Evolutionary conservation across 2,888 invertebrate species (phyloP).

Genomic region (Torymus texanus): DNA sequence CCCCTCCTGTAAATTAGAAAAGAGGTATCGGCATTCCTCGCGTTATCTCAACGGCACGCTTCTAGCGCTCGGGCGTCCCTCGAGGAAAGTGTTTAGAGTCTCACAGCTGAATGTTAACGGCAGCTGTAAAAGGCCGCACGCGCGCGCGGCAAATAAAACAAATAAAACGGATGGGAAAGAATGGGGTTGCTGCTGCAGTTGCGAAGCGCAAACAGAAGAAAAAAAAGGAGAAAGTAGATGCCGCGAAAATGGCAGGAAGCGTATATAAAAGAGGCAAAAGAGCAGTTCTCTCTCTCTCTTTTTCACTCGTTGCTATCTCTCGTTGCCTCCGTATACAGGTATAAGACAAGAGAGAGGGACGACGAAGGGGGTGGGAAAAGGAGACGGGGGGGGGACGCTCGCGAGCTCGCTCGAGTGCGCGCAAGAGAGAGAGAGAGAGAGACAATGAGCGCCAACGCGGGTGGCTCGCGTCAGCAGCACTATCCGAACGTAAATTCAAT

Average conservation of each 20-base stretch:
- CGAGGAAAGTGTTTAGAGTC: conserved; percentile 12
- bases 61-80: not conserved
- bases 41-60: no score
- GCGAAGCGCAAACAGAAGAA: no score
- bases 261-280: no score
- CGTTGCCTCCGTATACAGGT: no score
- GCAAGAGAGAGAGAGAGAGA: not conserved
- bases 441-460: conserved; percentile 17
- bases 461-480: conserved; percentile 54
- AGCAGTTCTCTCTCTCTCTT: not conserved
- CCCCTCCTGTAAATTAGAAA: no score
- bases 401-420: not conserved
- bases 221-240: no score
- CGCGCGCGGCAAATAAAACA: not conserved
- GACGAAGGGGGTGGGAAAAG: no score
- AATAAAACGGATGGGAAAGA: not conserved
- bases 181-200: no score
- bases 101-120: not conserved
- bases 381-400: no score
- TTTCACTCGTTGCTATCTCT: not conserved
- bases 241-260: no score
- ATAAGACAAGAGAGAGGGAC: no score
- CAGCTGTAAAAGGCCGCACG: not conserved
- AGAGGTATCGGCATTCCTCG: no score
- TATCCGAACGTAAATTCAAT: conserved; percentile 70